phyloP scores from a whole-genome alignment of 2,888 invertebrate genomes.

The Watsonalla cultraria region DNA sequence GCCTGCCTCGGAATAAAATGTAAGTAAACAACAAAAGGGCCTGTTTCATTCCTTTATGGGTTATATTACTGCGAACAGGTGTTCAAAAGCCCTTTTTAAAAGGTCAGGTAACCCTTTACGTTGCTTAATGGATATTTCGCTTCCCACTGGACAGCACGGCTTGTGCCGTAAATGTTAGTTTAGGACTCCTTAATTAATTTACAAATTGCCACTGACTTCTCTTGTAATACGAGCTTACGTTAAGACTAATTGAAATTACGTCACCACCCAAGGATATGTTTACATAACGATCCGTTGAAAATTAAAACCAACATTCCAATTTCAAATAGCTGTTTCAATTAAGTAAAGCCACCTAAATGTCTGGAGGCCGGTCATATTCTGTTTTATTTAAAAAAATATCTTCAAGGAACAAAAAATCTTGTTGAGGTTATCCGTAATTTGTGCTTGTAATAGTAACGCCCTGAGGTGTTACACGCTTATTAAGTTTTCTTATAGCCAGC shows the following conservation, averaged over 20 bases:
- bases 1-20: neutral
- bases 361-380: neutral
- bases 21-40: neutral
- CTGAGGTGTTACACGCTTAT: too few species aligned
- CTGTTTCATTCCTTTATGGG: neutral
- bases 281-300: neutral
- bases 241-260: constrained; percentile 7
- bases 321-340: neutral
- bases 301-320: neutral
- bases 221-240: constrained; percentile 10
- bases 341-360: neutral
- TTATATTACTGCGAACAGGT: constrained; percentile 10
- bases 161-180: constrained; percentile 13
- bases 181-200: constrained; percentile 25
- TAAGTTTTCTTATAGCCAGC: too few species aligned
- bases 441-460: too few species aligned
- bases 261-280: neutral
- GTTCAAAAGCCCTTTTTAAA: constrained; percentile 8
- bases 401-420: too few species aligned
- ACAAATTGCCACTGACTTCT: constrained; percentile 16
- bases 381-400: too few species aligned
- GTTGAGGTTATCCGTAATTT: too few species aligned
- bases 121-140: constrained; percentile 4
- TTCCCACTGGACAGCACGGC: constrained; percentile 16
- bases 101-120: constrained; percentile 17